phyloP scores from a whole-genome alignment of 2,113 vertebrate genomes.

The Micromys minutus region DNA sequence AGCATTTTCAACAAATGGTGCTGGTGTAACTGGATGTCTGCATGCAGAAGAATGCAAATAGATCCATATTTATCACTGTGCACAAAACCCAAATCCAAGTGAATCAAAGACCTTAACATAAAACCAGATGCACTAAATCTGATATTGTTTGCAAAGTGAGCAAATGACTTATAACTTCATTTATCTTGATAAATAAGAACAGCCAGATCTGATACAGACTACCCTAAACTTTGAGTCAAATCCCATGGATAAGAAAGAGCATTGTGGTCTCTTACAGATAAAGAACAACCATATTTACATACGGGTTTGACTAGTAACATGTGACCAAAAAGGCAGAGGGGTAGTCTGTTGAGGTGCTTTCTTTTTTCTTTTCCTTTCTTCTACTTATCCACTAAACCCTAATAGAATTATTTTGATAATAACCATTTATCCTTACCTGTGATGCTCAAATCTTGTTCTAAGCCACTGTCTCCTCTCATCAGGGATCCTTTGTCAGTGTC shows the following conservation, averaged over 20 bases:
- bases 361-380: background rate
- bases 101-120: no score
- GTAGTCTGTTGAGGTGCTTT: no score
- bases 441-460: no score
- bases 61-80: no score
- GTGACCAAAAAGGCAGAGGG: background rate
- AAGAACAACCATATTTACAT: background rate
- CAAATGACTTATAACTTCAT: background rate
- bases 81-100: no score
- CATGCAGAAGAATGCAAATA: no score
- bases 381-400: background rate
- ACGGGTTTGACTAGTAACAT: background rate
- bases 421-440: no score
- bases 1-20: no score
- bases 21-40: no score
- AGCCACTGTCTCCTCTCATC: background rate
- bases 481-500: background rate
- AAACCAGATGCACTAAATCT: no score
- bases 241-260: background rate
- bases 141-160: background rate
- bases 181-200: background rate
- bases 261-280: background rate
- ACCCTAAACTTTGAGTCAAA: background rate
- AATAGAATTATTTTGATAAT: background rate
- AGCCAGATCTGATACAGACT: background rate